Percentiles rank a stretch among this genome's conserved stretches.
These are phyloP conservation scores for Aspidiotus destructor DNA, from an alignment of 2,888 invertebrate species.

Conservation along the genomic window DNA sequence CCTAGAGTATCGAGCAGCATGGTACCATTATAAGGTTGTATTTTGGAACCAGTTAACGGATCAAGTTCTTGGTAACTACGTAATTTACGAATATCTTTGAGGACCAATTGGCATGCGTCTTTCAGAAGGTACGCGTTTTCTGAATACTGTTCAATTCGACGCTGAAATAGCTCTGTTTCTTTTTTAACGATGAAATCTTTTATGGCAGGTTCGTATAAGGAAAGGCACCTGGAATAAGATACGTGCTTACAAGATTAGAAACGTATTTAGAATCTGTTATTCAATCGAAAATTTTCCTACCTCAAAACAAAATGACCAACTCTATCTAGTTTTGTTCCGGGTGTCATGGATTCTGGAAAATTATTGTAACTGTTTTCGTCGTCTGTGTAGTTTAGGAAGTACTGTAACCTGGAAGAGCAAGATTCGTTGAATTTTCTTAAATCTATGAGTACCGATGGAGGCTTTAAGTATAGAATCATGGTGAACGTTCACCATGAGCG, in stretches of 20 bases:
- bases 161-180: slow-evolving; percentile 10
- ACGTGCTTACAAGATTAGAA: not conserved
- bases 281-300: not conserved
- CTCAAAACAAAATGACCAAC: slow-evolving; percentile 23
- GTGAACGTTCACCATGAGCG: no score
- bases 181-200: slow-evolving; percentile 5
- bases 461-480: slow-evolving; percentile 22
- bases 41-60: not conserved
- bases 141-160: slow-evolving; percentile 2
- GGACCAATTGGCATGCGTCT: not conserved
- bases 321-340: slow-evolving; percentile 20
- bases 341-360: not conserved
- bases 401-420: slow-evolving; percentile 13
- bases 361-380: not conserved
- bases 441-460: slow-evolving; percentile 3
- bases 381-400: not conserved
- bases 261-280: not conserved
- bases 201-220: slow-evolving; percentile 4
- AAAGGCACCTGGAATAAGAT: slow-evolving; percentile 13
- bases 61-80: slow-evolving; percentile 1
- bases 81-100: slow-evolving; percentile 10
- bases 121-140: not conserved
- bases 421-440: slow-evolving; percentile 16
- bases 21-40: slow-evolving; percentile 1
- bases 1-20: not conserved